A percentile compares a stretch with the other conserved stretches of the same genome.
phyloP scores from a whole-genome alignment of 2,888 invertebrate genomes.

The Tipula lateralis region DNA sequence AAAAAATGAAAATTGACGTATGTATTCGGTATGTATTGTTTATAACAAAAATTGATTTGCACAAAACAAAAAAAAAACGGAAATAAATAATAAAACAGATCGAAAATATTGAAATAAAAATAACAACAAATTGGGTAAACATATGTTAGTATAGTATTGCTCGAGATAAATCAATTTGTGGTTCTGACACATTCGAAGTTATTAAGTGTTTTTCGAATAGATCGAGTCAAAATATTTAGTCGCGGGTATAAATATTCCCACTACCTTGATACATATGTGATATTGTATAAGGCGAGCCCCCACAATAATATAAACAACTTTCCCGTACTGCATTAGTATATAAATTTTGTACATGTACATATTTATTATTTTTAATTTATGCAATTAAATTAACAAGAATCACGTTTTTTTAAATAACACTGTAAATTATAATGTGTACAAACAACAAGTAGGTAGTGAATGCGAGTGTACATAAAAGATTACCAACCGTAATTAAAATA shows the following conservation, averaged over 20 bases:
- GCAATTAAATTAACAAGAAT: constrained; percentile 19
- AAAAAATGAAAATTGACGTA: not conserved
- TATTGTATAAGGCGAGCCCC: not conserved
- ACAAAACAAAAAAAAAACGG: not conserved
- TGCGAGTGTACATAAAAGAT: not conserved
- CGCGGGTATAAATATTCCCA: not conserved
- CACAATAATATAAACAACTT: not conserved
- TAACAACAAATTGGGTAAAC: not conserved
- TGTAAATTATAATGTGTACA: not conserved
- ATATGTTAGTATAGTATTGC: not conserved
- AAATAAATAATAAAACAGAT: not conserved
- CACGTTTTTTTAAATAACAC: not conserved
- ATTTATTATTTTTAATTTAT: not conserved
- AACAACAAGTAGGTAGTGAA: not conserved
- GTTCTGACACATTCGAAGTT: not conserved
- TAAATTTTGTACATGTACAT: not conserved
- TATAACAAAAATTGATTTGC: not conserved
- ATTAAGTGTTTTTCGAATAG: not conserved
- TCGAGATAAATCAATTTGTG: not conserved
- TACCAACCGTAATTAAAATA: not conserved
- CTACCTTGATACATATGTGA: not conserved
- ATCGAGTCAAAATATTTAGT: not conserved
- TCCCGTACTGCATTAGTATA: not conserved
- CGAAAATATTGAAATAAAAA: not conserved
- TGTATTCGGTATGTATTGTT: not conserved